phyloP scores from a whole-genome alignment of 2,888 invertebrate genomes.

The Perithous albicinctus region DNA sequence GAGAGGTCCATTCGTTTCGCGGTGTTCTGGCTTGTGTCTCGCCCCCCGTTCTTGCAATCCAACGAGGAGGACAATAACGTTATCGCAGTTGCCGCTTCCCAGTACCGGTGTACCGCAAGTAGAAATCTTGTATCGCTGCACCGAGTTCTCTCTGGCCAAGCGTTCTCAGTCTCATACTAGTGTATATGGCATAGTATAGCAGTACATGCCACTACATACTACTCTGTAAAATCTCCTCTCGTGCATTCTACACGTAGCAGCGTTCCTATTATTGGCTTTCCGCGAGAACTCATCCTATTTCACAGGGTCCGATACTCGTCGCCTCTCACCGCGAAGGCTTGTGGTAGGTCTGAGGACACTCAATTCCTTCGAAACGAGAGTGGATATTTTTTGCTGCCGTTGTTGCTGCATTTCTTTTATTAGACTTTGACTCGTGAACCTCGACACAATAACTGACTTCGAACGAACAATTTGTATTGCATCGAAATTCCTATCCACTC shows the following conservation, averaged over 20 bases:
- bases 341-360: constrained; percentile 5
- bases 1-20: constrained; percentile 42
- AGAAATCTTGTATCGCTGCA: constrained; percentile 34
- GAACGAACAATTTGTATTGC: constrained; percentile 1
- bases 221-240: constrained; percentile 37
- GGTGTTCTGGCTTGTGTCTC: constrained; percentile 47
- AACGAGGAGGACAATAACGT: constrained; percentile 59
- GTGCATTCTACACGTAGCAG: constrained; percentile 7
- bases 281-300: constrained; percentile 55
- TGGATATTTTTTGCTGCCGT: constrained; percentile 18
- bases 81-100: constrained; percentile 56
- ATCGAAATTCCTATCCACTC: neutral
- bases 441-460: constrained; percentile 22
- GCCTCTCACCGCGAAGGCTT: constrained; percentile 25
- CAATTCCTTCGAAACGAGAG: constrained; percentile 43
- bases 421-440: constrained; percentile 10
- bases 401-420: constrained; percentile 25
- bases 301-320: constrained; percentile 37
- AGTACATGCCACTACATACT: constrained; percentile 11
- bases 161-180: constrained; percentile 26
- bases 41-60: constrained; percentile 34
- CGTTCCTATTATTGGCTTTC: constrained; percentile 52
- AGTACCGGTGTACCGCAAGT: constrained; percentile 44
- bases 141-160: constrained; percentile 27
- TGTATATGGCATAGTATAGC: neutral